Conservation (phyloP, 64 coral and sea anemone genomes). For the Trachythela sp. region DNA sequence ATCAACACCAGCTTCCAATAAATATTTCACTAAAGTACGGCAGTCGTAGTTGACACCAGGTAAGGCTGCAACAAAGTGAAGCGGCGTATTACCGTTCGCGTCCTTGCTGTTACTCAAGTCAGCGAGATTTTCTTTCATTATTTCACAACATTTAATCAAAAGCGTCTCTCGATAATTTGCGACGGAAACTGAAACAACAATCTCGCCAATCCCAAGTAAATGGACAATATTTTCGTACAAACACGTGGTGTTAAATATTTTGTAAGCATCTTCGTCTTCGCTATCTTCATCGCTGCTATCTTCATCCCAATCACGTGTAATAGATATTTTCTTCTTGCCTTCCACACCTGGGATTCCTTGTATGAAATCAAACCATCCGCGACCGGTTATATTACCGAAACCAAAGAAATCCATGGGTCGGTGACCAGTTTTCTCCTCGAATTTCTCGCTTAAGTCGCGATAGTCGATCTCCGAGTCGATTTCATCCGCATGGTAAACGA, state of each 20-base stretch:
- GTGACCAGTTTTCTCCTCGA: background rate
- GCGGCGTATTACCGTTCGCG: background rate
- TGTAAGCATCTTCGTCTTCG: background rate
- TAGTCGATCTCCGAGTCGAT: background rate
- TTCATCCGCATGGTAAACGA: background rate
- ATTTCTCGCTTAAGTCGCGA: background rate
- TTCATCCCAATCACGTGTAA: background rate
- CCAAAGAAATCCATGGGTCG: background rate
- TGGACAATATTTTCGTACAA: background rate
- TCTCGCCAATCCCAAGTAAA: too few relatives aligned
- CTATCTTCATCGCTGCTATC: background rate
- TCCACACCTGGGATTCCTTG: background rate
- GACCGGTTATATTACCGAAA: background rate
- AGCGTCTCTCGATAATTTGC: background rate
- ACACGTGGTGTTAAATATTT: background rate
- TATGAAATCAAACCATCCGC: background rate
- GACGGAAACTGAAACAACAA: too few relatives aligned
- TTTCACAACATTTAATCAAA: constrained; percentile 6
- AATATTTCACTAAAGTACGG: background rate
- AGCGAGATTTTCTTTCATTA: background rate
- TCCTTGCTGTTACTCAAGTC: background rate
- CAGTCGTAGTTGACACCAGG: background rate
- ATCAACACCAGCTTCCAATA: background rate
- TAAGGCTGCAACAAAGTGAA: background rate
- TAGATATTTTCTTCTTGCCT: background rate